Percentiles rank a stretch among this genome's conserved stretches.
These are phyloP conservation scores for Galeruca laticollis DNA, from an alignment of 2,888 invertebrate species.

Conservation along the genomic window DNA sequence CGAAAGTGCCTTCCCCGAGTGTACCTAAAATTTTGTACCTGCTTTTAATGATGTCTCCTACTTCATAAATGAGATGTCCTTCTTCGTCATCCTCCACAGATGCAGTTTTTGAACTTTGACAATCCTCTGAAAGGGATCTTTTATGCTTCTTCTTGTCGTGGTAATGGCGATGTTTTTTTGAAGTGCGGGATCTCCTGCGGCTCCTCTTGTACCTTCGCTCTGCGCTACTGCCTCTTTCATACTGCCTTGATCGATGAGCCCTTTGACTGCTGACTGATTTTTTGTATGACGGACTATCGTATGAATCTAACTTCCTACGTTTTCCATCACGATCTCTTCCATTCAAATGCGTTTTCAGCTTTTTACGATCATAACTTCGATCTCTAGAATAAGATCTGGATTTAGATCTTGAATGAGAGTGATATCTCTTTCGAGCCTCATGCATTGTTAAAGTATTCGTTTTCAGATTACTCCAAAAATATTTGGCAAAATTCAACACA, in stretches of 20 bases:
- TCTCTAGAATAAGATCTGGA: conserved; percentile 70
- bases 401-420: conserved; percentile 76
- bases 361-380: conserved; percentile 74
- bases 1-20: conserved; percentile 99
- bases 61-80: conserved; percentile 99
- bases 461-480: conserved; percentile 42
- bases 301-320: conserved; percentile 77
- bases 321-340: conserved; percentile 80
- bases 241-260: conserved; percentile 71
- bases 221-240: conserved; percentile 82
- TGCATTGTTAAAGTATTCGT: conserved; percentile 71
- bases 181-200: conserved; percentile 84
- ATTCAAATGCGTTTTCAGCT: conserved; percentile 73
- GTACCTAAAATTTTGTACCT: conserved; percentile 99
- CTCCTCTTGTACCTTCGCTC: conserved; percentile 89
- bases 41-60: conserved; percentile 98
- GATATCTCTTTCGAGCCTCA: conserved; percentile 83
- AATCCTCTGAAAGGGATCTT: conserved; percentile 68
- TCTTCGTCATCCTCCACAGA: conserved; percentile 99
- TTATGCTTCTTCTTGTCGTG: conserved; percentile 56
- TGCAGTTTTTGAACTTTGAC: conserved; percentile 87
- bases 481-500: conserved; percentile 52
- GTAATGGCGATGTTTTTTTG: conserved; percentile 74
- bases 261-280: conserved; percentile 73
- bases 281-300: conserved; percentile 70